phyloP scores from a whole-genome alignment of 2,888 invertebrate species.

The Mimumesa dahlbomi region DNA sequence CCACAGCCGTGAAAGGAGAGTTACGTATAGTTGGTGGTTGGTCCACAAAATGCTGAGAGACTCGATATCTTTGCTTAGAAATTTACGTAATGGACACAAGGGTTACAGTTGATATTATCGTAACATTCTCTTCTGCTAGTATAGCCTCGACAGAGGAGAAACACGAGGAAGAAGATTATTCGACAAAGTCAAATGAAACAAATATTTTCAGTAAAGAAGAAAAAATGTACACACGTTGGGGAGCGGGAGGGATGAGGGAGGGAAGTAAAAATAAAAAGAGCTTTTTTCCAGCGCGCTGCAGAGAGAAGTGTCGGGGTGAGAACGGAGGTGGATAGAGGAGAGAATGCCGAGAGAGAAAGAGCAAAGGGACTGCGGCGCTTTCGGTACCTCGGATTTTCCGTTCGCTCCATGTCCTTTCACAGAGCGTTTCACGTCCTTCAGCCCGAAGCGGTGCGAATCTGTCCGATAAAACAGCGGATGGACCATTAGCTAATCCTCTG shows the following conservation, averaged over 20 bases:
- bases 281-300: neutral
- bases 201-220: neutral
- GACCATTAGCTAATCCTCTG: constrained; percentile 78
- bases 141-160: neutral
- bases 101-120: no score
- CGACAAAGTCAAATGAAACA: neutral
- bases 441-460: constrained; percentile 73
- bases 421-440: constrained; percentile 59
- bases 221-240: neutral
- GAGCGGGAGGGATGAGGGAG: no score
- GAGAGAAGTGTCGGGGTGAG: neutral
- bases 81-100: no score
- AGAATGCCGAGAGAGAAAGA: neutral
- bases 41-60: no score
- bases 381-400: constrained; percentile 54
- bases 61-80: no score
- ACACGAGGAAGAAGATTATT: neutral
- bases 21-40: no score
- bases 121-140: no score
- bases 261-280: constrained; percentile 3
- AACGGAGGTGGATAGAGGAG: neutral
- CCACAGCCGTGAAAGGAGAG: no score
- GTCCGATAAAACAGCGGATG: constrained; percentile 77
- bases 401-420: constrained; percentile 52
- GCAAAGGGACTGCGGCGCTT: constrained; percentile 27